Evolutionary conservation across 2,113 vertebrate genomes (phyloP).

Genomic region (Pionites leucogaster): DNA sequence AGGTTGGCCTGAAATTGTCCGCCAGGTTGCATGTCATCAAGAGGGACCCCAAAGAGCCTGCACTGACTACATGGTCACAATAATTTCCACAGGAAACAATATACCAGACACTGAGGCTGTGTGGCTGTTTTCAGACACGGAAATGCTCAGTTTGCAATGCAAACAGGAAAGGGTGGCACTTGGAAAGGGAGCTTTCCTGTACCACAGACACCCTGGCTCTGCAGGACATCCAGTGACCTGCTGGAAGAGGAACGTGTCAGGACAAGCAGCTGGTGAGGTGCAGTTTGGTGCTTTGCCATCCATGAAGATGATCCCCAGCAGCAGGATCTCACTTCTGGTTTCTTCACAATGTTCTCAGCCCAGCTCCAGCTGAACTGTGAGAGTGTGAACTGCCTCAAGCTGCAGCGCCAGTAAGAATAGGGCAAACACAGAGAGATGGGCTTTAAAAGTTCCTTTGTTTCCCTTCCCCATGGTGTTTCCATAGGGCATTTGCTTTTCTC

Average conservation of each 20-base stretch:
- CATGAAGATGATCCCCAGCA: neutral
- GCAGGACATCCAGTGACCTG: neutral
- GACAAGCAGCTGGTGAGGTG: neutral
- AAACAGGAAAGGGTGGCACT: constrained; percentile 54
- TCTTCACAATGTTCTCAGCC: neutral
- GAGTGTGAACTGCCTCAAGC: neutral
- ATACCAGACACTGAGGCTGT: neutral
- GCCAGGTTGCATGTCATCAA: neutral
- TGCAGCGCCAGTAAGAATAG: neutral
- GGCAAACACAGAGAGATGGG: neutral
- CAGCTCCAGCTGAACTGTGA: neutral
- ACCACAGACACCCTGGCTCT: neutral
- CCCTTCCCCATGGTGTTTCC: neutral
- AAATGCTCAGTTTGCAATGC: constrained; percentile 35
- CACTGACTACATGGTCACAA: rapidly evolving
- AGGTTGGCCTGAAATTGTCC: neutral
- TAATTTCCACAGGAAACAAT: constrained; percentile 12
- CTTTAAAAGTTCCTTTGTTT: neutral
- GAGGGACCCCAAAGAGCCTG: neutral
- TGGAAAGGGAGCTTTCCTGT: constrained; percentile 29
- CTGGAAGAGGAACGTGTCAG: neutral
- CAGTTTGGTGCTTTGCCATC: neutral
- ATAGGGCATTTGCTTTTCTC: neutral
- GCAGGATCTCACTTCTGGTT: neutral
- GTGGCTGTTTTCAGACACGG: neutral